Base-by-base conservation (phyloP, 2,888 invertebrate species). In the Ophion ellenae region DNA sequence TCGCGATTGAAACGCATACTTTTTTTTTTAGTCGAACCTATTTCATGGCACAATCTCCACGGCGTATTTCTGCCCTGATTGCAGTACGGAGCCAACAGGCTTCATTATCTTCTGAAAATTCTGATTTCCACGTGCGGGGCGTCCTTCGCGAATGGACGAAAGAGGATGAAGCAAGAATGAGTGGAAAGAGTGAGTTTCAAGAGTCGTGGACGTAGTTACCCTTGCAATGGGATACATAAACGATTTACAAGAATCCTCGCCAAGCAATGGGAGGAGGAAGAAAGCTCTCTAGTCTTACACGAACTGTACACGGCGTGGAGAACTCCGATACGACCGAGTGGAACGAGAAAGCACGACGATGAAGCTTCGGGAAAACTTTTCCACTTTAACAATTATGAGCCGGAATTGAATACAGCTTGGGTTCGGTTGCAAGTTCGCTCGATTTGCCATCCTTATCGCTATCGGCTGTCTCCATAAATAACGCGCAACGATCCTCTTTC, bases 371-470 rank as follows among this genome's bases (percentile, higher is more conserved):
- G 69, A 66, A 92, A 92, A 92, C 90, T 92, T 92, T 92, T 91
- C 90, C 90, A 91, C 91, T 92, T 92, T 91, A 92, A 92, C 92
- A 92, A 92, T 92, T 92, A 92, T 92, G 91, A 92, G 90, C 89
- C 90, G 89, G 90, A 92, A 92, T 92, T 91, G 91, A 92, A 92
- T 92, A 91, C 91, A 91, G 90, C 91, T 91, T 91, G 90, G 89
- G 88, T 88, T 89, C 89, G 90, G 90, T 90, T 90, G 90, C 90
- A 90, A 89, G 89, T 90, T 90, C 90, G 89, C 91, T 91, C 92
- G 90, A 92, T 92, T 91, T 91, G 90, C 91, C 89, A 89, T 90
- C 89, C 91, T 91, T 91, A 92, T 91, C 91, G 89, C 90, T 90
- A 91, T 91, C 89, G 90, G 87, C 89, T 90, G 90, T 91, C 90